Percentiles rank a stretch among this genome's conserved stretches.
phyloP scores from a whole-genome alignment of 1,140 invertebrate genomes.

The Meloidogyne hapla region DNA sequence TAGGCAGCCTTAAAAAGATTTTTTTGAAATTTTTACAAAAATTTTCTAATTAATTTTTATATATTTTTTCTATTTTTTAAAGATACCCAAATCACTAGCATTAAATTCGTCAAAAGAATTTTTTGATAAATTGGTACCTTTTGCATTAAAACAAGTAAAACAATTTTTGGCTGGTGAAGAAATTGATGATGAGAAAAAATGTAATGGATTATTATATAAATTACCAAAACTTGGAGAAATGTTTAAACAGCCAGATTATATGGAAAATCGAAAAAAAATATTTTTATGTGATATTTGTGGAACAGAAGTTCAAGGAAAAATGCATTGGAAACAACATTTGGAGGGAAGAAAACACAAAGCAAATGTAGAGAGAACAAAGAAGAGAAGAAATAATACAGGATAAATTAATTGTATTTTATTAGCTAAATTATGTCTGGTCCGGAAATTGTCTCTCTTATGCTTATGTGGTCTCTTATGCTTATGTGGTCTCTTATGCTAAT shows the following conservation, averaged over 20 bases:
- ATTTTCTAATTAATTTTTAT: too few relatives aligned
- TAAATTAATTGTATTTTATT: too few relatives aligned
- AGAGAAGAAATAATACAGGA: neutral
- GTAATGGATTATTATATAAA: neutral
- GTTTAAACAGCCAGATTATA: slow-evolving; percentile 19
- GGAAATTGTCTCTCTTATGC: too few relatives aligned
- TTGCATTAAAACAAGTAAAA: slow-evolving; percentile 39
- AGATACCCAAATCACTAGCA: slow-evolving; percentile 36
- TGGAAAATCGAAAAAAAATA: slow-evolving; percentile 17
- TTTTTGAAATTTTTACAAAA: too few relatives aligned
- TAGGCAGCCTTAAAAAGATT: too few relatives aligned
- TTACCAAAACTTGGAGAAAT: neutral
- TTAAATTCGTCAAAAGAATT: slow-evolving; percentile 46
- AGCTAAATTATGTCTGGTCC: too few relatives aligned
- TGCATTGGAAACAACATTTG: slow-evolving; percentile 34
- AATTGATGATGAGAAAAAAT: slow-evolving; percentile 9
- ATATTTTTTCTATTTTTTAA: slow-evolving; percentile 35
- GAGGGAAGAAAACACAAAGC: slow-evolving; percentile 59
- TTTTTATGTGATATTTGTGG: slow-evolving; percentile 27
- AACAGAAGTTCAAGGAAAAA: slow-evolving; percentile 19
- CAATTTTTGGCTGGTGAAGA: slow-evolving; percentile 28
- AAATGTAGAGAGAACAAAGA: neutral
- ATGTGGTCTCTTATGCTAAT: too few relatives aligned
- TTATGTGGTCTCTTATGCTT: too few relatives aligned
- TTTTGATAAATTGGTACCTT: slow-evolving; percentile 43